Evolutionary conservation across 2,888 invertebrate genomes (phyloP).

Genomic region (Cerceris ruficornis): DNA sequence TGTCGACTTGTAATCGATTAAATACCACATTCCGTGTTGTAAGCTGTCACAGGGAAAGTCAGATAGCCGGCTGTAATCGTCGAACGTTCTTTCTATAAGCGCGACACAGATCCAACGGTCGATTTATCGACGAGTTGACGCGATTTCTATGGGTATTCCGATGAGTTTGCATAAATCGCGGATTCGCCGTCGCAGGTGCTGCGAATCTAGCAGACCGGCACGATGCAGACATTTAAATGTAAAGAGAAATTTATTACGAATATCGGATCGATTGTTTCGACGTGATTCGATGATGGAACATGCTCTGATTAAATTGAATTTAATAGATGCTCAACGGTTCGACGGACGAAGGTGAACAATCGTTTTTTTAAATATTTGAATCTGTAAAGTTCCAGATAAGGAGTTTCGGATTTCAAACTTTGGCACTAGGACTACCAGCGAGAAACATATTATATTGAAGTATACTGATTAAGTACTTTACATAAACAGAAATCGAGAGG

Average conservation of each 20-base stretch:
- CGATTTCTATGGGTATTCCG: constrained; percentile 39
- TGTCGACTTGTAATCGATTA: constrained; percentile 1
- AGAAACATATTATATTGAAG: too few relatives aligned
- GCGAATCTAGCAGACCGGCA: neutral
- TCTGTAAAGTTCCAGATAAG: too few relatives aligned
- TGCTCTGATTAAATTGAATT: neutral
- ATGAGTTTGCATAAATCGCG: constrained; percentile 17
- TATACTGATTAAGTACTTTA: too few relatives aligned
- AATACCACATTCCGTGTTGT: neutral
- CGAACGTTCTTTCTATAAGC: constrained; percentile 47
- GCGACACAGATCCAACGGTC: constrained; percentile 33
- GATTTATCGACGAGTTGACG: constrained; percentile 39
- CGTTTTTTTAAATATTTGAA: too few relatives aligned
- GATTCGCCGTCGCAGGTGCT: constrained; percentile 10
- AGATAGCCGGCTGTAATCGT: constrained; percentile 71
- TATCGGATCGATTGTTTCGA: neutral
- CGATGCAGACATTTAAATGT: constrained; percentile 14
- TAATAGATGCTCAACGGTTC: neutral
- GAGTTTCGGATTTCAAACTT: too few relatives aligned
- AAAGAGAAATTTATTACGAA: neutral
- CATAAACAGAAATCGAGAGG: too few relatives aligned
- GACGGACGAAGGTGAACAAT: too few relatives aligned
- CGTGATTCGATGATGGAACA: neutral
- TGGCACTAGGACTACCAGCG: too few relatives aligned
- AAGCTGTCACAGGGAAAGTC: constrained; percentile 32